These are phyloP conservation scores for Drosophila sordidula DNA, from an alignment of 2,888 invertebrate species.

Conservation along the genomic window DNA sequence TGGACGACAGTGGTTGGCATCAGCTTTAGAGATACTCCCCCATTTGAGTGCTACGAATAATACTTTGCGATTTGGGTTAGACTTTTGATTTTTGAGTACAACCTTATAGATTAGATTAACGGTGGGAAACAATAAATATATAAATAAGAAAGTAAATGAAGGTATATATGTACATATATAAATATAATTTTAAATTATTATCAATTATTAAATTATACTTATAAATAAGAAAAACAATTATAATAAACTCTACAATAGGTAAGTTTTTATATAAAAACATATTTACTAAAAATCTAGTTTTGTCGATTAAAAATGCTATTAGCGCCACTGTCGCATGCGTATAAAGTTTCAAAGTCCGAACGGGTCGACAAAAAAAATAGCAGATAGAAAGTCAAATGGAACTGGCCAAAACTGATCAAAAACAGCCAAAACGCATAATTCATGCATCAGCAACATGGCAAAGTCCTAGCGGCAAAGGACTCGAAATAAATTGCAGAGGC, in stretches of 20 bases:
- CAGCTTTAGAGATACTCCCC: constrained; percentile 5
- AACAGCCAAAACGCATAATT: constrained; percentile 79
- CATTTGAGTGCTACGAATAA: constrained; percentile 4
- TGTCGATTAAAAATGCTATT: background rate
- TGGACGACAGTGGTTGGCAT: constrained; percentile 63
- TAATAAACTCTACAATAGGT: no score
- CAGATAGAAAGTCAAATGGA: constrained; percentile 32
- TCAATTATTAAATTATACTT: no score
- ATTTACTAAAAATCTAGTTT: no score
- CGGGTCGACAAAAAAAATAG: constrained; percentile 17
- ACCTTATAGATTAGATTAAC: constrained; percentile 10
- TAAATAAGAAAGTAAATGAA: no score
- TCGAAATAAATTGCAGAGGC: constrained; percentile 65
- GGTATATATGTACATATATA: no score
- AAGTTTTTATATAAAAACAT: no score
- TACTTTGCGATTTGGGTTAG: background rate
- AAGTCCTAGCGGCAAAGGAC: constrained; percentile 52
- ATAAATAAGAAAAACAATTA: no score
- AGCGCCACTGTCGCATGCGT: constrained; percentile 35
- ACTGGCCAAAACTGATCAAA: constrained; percentile 73
- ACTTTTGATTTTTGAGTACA: background rate
- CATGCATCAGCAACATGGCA: constrained; percentile 73
- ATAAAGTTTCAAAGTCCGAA: constrained; percentile 52
- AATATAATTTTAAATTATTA: no score
- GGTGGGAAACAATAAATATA: background rate